A percentile compares a stretch with the other conserved stretches of the same genome.
Evolutionary conservation across 2,797 vertebrate genomes (phyloP).

Genomic region (Pyrocephalus nanus): DNA sequence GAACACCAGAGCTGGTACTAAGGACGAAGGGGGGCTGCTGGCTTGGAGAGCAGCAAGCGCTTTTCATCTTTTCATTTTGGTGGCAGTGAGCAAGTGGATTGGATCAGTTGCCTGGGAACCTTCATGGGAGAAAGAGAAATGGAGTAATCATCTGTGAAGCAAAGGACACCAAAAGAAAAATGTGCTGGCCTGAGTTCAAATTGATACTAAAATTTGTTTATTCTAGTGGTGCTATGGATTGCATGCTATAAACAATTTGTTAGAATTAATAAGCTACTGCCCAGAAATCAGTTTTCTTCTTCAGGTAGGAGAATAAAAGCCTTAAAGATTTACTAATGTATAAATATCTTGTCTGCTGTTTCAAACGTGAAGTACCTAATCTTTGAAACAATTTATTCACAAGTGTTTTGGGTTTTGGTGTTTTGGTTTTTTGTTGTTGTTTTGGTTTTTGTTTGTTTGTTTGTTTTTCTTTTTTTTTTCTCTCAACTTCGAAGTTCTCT

Average conservation of each 20-base stretch:
- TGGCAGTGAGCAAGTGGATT: slow-evolving; percentile 67
- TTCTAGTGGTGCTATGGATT: background rate
- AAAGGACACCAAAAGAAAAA: slow-evolving; percentile 47
- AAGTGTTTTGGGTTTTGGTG: background rate
- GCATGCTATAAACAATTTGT: background rate
- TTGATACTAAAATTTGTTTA: slow-evolving; percentile 51
- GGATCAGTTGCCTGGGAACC: slow-evolving; percentile 69
- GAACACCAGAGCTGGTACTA: slow-evolving; percentile 63
- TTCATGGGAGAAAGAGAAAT: slow-evolving; percentile 55
- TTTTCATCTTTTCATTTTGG: slow-evolving; percentile 71
- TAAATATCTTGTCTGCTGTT: background rate
- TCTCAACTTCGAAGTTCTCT: background rate
- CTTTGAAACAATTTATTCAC: background rate
- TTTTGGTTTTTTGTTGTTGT: background rate
- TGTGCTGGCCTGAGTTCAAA: slow-evolving; percentile 23
- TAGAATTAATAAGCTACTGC: background rate
- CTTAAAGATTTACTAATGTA: background rate
- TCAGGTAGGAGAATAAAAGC: background rate
- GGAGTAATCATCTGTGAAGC: slow-evolving; percentile 57
- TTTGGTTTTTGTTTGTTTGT: too few species aligned
- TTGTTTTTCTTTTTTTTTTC: background rate
- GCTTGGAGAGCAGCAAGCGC: slow-evolving; percentile 51
- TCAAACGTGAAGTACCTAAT: background rate
- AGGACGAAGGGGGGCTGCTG: slow-evolving; percentile 23
- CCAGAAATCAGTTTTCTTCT: slow-evolving; percentile 1